phyloP scores from a whole-genome alignment of 2,888 invertebrate species.

The Helleia helle region DNA sequence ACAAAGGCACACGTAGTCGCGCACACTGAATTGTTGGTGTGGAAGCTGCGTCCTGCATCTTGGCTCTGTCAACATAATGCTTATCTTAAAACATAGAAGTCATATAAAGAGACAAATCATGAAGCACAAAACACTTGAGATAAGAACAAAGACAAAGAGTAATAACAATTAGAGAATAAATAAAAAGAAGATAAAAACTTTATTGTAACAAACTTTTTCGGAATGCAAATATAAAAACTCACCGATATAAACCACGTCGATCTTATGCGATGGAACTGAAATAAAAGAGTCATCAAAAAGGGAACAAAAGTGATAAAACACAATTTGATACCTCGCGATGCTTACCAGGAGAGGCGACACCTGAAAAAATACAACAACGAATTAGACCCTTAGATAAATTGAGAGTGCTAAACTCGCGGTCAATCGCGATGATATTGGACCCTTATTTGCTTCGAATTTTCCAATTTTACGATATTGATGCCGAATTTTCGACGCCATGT shows the following conservation, averaged over 20 bases:
- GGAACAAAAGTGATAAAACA: slow-evolving; percentile 4
- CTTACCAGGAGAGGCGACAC: slow-evolving; percentile 9
- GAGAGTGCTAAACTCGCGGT: slow-evolving; percentile 34
- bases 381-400: slow-evolving; percentile 24
- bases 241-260: slow-evolving; percentile 25
- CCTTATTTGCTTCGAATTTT: slow-evolving; percentile 13
- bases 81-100: background rate
- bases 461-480: slow-evolving; percentile 15
- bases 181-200: background rate
- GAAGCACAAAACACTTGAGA: background rate
- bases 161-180: background rate
- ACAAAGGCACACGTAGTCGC: slow-evolving; percentile 26
- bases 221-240: slow-evolving; percentile 13
- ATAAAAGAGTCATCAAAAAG: slow-evolving; percentile 12
- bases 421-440: slow-evolving; percentile 32
- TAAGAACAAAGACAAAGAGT: background rate
- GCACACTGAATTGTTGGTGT: slow-evolving; percentile 20
- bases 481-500: slow-evolving; percentile 25
- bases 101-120: background rate
- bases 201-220: background rate
- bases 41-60: slow-evolving; percentile 25
- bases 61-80: slow-evolving; percentile 22
- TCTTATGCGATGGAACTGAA: slow-evolving; percentile 12
- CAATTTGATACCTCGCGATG: background rate
- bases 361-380: slow-evolving; percentile 13